Evolutionary conservation across 1,140 invertebrate species (phyloP).

Genomic region (Brachionus koreanus): DNA sequence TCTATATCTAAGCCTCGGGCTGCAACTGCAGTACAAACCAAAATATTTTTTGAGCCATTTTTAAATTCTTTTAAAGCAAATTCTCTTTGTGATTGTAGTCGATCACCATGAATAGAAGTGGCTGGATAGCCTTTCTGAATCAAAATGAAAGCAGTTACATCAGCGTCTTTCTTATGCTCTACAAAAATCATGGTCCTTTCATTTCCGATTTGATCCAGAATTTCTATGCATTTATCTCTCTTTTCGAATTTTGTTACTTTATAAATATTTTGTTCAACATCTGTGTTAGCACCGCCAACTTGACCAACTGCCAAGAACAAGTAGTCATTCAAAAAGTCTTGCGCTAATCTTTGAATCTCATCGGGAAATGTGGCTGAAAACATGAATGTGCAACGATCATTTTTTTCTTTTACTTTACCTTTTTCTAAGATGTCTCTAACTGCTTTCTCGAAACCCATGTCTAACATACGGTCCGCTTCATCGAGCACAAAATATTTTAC

Average conservation of each 20-base stretch:
- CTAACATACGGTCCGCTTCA: slow-evolving; percentile 45
- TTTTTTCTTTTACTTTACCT: slow-evolving; percentile 22
- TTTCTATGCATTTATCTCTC: slow-evolving; percentile 32
- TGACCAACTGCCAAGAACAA: slow-evolving; percentile 79
- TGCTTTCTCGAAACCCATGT: slow-evolving; percentile 39
- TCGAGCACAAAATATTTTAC: slow-evolving; percentile 45
- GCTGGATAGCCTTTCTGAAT: slow-evolving; percentile 67
- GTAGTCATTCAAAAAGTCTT: slow-evolving; percentile 68
- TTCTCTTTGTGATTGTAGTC: slow-evolving; percentile 81
- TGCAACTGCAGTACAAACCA: slow-evolving; percentile 89
- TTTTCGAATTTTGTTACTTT: slow-evolving; percentile 32
- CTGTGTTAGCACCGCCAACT: slow-evolving; percentile 80
- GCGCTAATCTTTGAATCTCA: slow-evolving; percentile 73
- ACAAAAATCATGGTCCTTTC: slow-evolving; percentile 79
- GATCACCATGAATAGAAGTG: slow-evolving; percentile 66
- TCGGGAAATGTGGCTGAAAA: slow-evolving; percentile 86
- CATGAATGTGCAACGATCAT: slow-evolving; percentile 75
- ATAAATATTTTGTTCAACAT: slow-evolving; percentile 71
- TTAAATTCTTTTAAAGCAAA: slow-evolving; percentile 76
- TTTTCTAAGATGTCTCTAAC: slow-evolving; percentile 18
- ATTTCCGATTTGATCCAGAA: slow-evolving; percentile 49
- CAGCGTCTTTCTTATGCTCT: slow-evolving; percentile 80
- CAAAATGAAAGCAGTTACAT: slow-evolving; percentile 67
- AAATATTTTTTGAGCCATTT: slow-evolving; percentile 49
- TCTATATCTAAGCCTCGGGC: slow-evolving; percentile 78